These are phyloP conservation scores for Cataglyphis albicans DNA, from an alignment of 2,888 invertebrate genomes.

Conservation along the genomic window DNA sequence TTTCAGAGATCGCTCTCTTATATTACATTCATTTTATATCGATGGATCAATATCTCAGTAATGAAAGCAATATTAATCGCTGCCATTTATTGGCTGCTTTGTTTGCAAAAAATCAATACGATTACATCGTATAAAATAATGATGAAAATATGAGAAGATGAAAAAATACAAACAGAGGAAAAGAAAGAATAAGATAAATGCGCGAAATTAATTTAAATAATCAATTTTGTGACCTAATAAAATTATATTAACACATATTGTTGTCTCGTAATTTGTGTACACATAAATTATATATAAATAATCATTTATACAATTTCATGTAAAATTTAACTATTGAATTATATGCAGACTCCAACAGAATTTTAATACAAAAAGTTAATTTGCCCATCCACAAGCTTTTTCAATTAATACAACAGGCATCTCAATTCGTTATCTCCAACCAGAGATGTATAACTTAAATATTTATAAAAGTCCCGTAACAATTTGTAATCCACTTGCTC, in stretches of 20 bases:
- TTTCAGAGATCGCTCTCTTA: constrained; percentile 36
- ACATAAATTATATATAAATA: neutral
- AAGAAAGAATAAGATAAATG: neutral
- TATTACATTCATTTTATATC: neutral
- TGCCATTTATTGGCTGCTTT: constrained; percentile 11
- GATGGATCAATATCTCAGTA: neutral
- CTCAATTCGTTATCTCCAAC: constrained; percentile 28
- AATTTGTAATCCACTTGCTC: constrained; percentile 75
- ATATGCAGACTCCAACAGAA: neutral
- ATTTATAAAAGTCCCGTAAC: constrained; percentile 74
- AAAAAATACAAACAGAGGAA: neutral
- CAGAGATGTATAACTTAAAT: constrained; percentile 64
- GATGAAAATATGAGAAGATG: neutral
- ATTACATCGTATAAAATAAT: neutral
- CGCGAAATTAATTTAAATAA: neutral
- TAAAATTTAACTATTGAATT: neutral
- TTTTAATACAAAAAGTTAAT: constrained; percentile 52
- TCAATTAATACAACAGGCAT: constrained; percentile 62
- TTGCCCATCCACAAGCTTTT: constrained; percentile 38
- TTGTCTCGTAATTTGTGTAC: neutral
- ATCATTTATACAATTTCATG: neutral
- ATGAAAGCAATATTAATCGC: neutral
- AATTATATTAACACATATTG: neutral
- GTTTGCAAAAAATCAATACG: neutral
- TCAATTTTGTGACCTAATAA: neutral